A percentile compares a stretch with the other conserved stretches of the same genome.
These are phyloP conservation scores for Lasioglossum villosulum DNA, from an alignment of 2,888 invertebrate species.

Conservation along the genomic window DNA sequence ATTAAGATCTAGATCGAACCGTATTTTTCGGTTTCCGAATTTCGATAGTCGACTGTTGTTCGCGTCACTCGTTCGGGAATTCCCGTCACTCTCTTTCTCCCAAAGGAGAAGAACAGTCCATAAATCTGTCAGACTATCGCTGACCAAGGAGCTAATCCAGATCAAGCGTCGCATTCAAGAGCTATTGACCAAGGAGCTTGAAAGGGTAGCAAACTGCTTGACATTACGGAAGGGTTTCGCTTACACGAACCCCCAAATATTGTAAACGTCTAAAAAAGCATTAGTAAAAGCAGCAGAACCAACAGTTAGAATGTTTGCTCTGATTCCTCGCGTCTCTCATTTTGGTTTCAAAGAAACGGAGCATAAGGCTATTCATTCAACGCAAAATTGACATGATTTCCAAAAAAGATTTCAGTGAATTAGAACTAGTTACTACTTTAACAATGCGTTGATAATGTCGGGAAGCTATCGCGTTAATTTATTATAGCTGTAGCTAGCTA, in stretches of 20 bases:
- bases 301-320: neutral
- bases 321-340: neutral
- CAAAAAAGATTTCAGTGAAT: neutral
- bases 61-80: neutral
- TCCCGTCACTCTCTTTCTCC: conserved; percentile 1
- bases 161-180: conserved; percentile 7
- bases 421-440: neutral
- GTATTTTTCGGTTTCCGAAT: neutral
- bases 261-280: conserved; percentile 1
- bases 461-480: neutral
- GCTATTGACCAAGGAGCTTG: conserved; percentile 12
- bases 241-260: conserved; percentile 10
- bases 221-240: conserved; percentile 7
- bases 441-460: neutral
- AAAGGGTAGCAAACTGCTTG: conserved; percentile 18
- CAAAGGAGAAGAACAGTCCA: neutral
- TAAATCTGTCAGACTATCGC: conserved; percentile 15
- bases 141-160: conserved; percentile 15
- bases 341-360: neutral
- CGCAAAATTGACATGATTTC: neutral
- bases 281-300: neutral
- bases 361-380: neutral
- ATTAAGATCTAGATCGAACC: neutral
- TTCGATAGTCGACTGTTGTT: neutral
- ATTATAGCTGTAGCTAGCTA: neutral